Conservation (phyloP, 23 tunicate genomes). For the Ciona savignyi region DNA sequence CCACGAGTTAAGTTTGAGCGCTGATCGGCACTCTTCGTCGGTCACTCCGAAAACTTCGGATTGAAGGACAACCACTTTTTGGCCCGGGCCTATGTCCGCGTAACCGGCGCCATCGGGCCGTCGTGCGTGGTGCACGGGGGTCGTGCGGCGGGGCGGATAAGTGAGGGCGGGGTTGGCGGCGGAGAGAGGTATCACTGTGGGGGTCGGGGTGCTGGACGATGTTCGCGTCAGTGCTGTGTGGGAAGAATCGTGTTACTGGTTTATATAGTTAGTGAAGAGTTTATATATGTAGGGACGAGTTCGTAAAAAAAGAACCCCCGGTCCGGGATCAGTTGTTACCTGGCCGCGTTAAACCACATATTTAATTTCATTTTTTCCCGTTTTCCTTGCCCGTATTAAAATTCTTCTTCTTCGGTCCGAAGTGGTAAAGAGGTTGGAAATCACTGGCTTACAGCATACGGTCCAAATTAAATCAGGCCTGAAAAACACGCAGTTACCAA, state of each 20-base stretch:
- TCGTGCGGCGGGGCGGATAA: slow-evolving; percentile 46
- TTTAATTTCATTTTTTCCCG: too few species aligned
- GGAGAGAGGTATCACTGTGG: not conserved
- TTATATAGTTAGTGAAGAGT: too few species aligned
- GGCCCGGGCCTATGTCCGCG: slow-evolving; percentile 51
- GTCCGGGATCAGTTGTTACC: too few species aligned
- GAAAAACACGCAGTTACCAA: too few species aligned
- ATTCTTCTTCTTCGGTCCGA: too few species aligned
- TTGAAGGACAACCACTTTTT: slow-evolving; percentile 59
- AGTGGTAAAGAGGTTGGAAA: too few species aligned
- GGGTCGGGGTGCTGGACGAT: not conserved
- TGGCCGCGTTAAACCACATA: too few species aligned
- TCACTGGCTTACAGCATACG: too few species aligned
- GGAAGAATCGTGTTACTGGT: not conserved
- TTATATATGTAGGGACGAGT: too few species aligned
- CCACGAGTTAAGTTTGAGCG: slow-evolving; percentile 50
- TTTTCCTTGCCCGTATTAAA: too few species aligned
- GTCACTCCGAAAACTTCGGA: slow-evolving; percentile 83
- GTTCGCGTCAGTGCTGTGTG: not conserved
- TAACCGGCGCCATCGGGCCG: slow-evolving; percentile 2
- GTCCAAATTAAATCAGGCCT: too few species aligned
- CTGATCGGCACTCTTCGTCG: slow-evolving; percentile 70
- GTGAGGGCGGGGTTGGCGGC: slow-evolving; percentile 31
- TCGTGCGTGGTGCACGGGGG: not conserved
- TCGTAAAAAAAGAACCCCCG: too few species aligned